Evolutionary conservation across 2,888 invertebrate species (phyloP).

Genomic region (Caenorhabditis wallacei): DNA sequence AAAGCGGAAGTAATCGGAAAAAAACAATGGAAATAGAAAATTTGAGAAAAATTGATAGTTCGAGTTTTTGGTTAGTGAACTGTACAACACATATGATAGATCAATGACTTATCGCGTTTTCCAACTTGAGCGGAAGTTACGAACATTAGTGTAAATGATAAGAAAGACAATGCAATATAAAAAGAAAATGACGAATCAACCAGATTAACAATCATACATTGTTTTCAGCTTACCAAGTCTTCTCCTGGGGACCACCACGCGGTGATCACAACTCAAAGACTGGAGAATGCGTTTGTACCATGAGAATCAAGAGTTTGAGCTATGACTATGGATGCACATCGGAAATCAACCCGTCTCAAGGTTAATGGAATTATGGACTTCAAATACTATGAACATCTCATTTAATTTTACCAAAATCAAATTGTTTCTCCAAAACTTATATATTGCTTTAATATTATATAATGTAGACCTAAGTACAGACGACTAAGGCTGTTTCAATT

Average conservation of each 20-base stretch:
- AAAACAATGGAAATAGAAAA: conserved; percentile 1
- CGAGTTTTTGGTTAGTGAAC: background rate
- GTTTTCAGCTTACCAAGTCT: conserved; percentile 62
- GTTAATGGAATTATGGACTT: conserved; percentile 5
- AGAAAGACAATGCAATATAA: background rate
- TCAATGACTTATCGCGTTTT: conserved; percentile 9
- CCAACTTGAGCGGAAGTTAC: conserved; percentile 1
- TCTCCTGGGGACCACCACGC: conserved; percentile 52
- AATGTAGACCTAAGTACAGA: conserved; percentile 36
- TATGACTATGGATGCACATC: conserved; percentile 58
- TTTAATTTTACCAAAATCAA: background rate
- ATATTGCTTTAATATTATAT: conserved; percentile 47
- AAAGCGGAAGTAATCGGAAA: background rate
- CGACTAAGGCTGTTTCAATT: conserved; percentile 1
- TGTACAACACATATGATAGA: conserved; percentile 4
- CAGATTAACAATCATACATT: background rate
- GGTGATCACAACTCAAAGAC: background rate
- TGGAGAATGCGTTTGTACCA: conserved; percentile 60
- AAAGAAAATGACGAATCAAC: background rate
- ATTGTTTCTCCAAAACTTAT: background rate
- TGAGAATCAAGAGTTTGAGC: conserved; percentile 57
- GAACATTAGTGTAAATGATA: background rate
- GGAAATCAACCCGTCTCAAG: conserved; percentile 61
- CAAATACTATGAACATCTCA: background rate
- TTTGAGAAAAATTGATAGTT: conserved; percentile 13